These are phyloP conservation scores for Saguinus oedipus DNA, from an alignment of 2,797 vertebrate genomes.

Conservation along the genomic window DNA sequence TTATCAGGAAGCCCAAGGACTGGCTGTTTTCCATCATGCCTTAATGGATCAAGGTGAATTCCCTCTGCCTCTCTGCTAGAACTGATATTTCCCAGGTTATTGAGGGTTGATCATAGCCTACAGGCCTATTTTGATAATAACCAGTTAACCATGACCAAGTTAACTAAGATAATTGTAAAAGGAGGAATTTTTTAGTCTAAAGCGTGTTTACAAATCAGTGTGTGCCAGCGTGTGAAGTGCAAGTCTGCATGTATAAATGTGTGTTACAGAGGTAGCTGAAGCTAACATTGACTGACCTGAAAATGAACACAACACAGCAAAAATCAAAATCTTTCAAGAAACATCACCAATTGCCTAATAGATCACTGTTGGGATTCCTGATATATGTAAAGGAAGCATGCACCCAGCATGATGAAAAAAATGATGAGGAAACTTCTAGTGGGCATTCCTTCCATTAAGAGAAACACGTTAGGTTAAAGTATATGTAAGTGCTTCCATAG, in stretches of 20 bases:
- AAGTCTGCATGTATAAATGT: not conserved
- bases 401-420: not conserved
- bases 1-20: not conserved
- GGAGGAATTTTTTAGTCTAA: not conserved
- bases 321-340: slow-evolving; percentile 26
- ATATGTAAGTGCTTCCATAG: not conserved
- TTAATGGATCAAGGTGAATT: slow-evolving; percentile 38
- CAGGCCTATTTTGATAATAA: slow-evolving; percentile 20
- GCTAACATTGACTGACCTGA: not conserved
- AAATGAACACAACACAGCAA: slow-evolving; percentile 16
- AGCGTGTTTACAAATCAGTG: not conserved
- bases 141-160: not conserved
- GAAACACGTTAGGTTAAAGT: not conserved
- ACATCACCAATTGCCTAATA: not conserved
- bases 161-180: slow-evolving; percentile 34
- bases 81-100: not conserved
- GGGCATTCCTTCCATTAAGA: not conserved
- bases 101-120: not conserved
- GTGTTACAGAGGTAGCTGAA: not conserved
- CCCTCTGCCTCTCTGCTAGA: not conserved
- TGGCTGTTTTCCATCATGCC: not conserved
- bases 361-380: not conserved
- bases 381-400: not conserved
- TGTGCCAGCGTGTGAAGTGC: not conserved
- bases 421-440: not conserved